Conservation (phyloP, 2,797 vertebrate species). For the Naso thynnoides region DNA sequence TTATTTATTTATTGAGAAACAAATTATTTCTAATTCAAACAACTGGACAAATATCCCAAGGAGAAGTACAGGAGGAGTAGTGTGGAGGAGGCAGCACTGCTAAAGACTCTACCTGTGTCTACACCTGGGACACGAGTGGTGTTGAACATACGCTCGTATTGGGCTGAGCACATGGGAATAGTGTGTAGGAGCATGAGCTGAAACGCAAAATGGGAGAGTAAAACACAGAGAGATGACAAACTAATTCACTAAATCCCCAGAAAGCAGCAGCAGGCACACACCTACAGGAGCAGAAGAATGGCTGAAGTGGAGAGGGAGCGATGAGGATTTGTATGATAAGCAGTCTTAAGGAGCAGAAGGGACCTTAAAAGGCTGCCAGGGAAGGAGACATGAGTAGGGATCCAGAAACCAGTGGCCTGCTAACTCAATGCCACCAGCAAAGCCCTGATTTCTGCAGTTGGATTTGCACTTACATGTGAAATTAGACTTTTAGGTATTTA, state of each 20-base stretch:
- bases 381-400: constrained; percentile 43
- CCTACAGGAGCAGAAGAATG: constrained; percentile 66
- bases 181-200: constrained; percentile 89
- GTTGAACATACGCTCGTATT: constrained; percentile 90
- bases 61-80: constrained; percentile 63
- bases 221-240: constrained; percentile 80
- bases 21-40: constrained; percentile 48
- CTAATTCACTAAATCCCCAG: constrained; percentile 67
- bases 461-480: neutral
- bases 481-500: neutral
- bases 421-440: constrained; percentile 66
- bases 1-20: constrained; percentile 35
- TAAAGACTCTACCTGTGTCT: constrained; percentile 89
- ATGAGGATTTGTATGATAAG: constrained; percentile 66
- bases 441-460: constrained; percentile 38
- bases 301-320: constrained; percentile 53
- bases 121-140: constrained; percentile 88
- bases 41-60: constrained; percentile 58
- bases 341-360: constrained; percentile 52
- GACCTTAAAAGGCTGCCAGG: constrained; percentile 51
- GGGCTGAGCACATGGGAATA: constrained; percentile 89
- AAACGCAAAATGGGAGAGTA: constrained; percentile 88
- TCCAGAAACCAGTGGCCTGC: constrained; percentile 69
- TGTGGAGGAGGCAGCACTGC: constrained; percentile 68
- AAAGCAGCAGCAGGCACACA: constrained; percentile 60